phyloP scores from a whole-genome alignment of 2,888 invertebrate genomes.

The Megalurothrips usitatus region DNA sequence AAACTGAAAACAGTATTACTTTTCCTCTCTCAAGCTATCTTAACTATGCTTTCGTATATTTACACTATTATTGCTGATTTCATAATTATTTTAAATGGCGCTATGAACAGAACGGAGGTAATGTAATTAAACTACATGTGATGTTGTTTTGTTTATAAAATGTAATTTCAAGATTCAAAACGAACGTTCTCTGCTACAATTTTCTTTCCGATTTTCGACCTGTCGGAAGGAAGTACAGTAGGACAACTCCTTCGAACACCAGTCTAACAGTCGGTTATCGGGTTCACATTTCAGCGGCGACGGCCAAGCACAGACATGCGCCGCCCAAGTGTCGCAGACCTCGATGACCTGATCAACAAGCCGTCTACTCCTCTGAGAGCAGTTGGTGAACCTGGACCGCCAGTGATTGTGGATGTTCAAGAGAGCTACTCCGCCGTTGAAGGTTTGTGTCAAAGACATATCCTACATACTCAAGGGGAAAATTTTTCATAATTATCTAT shows the following conservation, averaged over 20 bases:
- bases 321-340: constrained; percentile 82
- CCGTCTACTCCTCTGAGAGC: constrained; percentile 83
- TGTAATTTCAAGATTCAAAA: background rate
- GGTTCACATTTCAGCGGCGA: constrained; percentile 56
- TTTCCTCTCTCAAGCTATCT: background rate
- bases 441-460: constrained; percentile 58
- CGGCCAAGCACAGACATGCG: constrained; percentile 87
- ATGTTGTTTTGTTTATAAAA: background rate
- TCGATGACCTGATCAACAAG: constrained; percentile 86
- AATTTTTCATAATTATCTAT: constrained; percentile 27
- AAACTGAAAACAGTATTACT: background rate
- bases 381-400: constrained; percentile 75
- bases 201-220: too few relatives aligned
- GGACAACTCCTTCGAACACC: too few relatives aligned
- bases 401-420: constrained; percentile 86
- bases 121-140: background rate
- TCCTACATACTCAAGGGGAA: background rate
- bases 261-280: background rate
- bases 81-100: too few relatives aligned
- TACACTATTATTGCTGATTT: too few relatives aligned
- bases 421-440: constrained; percentile 95
- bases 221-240: too few relatives aligned
- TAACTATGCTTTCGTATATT: background rate
- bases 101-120: too few relatives aligned
- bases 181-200: background rate